Conservation (phyloP, 1,140 invertebrate species). For the Aphelinus atriplicis region DNA sequence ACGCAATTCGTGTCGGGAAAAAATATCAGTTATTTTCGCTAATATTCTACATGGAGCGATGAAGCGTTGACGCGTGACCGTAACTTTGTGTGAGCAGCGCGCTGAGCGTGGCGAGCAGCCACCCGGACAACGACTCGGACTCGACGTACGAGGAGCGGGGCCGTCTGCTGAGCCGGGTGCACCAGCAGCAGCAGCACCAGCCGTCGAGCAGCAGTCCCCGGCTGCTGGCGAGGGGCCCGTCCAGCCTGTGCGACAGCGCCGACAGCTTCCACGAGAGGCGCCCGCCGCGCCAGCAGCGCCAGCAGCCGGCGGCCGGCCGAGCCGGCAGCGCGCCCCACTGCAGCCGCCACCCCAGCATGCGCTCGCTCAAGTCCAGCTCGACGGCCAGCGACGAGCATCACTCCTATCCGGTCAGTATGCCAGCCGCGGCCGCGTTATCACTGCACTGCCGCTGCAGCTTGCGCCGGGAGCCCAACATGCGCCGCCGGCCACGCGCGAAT, state of each 20-base stretch:
- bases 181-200: not conserved
- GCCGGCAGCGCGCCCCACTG: constrained; percentile 10
- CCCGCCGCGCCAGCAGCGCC: not conserved
- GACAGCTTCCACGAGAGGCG: constrained; percentile 50
- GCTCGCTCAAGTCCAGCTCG: constrained; percentile 52
- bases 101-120: constrained; percentile 34
- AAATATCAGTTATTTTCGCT: no score
- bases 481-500: no score
- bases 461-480: no score
- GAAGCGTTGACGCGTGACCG: not conserved
- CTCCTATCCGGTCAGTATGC: not conserved
- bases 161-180: constrained; percentile 44
- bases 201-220: not conserved
- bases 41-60: not conserved
- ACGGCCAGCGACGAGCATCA: constrained; percentile 51
- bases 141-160: constrained; percentile 52
- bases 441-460: no score
- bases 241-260: constrained; percentile 44
- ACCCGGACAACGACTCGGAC: constrained; percentile 46
- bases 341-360: constrained; percentile 52
- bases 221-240: not conserved
- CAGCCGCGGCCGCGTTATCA: no score
- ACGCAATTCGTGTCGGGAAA: no score
- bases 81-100: not conserved
- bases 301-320: not conserved